Base-by-base conservation (phyloP, 37 sponge, comb jelly and placozoan species). In the Oscarella lobularis region DNA sequence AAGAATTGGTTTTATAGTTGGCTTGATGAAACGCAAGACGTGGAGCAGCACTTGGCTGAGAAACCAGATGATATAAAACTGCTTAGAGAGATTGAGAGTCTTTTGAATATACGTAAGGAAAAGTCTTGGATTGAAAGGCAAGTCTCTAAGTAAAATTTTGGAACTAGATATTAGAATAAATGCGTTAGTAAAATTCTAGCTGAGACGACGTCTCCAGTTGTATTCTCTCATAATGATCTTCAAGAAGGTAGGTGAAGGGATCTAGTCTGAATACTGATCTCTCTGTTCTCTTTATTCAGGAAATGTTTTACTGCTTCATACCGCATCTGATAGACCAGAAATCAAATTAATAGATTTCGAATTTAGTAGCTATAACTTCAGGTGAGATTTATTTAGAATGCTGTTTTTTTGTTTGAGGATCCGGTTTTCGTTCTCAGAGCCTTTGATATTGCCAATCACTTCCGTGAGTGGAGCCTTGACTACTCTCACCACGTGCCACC, bases 381-480 rank as follows among this genome's bases (percentile, higher is more conserved):
- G 60, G 60, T 48, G 20, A 27, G 60, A 9, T 27, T 48, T n/a
- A n/a, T n/a, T n/a, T n/a, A n/a, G n/a, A n/a, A n/a, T n/a, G n/a
- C n/a, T n/a, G n/a, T n/a, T n/a, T n/a, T n/a, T n/a, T n/a, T n/a
- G n/a, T n/a, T n/a, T n/a, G n/a, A n/a, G n/a, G n/a, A n/a, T n/a
- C n/a, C n/a, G n/a, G n/a, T n/a, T n/a, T n/a, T n/a, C n/a, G 20
- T 20, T 48, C 60, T 9, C 9, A 48, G 60, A 48, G 60, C 14
- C 14, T 48, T 48, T 48, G 60, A 48, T 20, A 48, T 48, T 48
- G 60, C 60, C 60, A 48, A 48, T 48, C 60, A 48, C 60, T 48
- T 48, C 60, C 20, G 60, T 20, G 60, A 48, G 20, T 48, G 60
- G 60, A 27, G 14, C 9, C 60, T 48, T 27, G 60, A 48, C 60